These are phyloP conservation scores for Torymus tubicola DNA, from an alignment of 2,888 invertebrate genomes.

Conservation along the genomic window DNA sequence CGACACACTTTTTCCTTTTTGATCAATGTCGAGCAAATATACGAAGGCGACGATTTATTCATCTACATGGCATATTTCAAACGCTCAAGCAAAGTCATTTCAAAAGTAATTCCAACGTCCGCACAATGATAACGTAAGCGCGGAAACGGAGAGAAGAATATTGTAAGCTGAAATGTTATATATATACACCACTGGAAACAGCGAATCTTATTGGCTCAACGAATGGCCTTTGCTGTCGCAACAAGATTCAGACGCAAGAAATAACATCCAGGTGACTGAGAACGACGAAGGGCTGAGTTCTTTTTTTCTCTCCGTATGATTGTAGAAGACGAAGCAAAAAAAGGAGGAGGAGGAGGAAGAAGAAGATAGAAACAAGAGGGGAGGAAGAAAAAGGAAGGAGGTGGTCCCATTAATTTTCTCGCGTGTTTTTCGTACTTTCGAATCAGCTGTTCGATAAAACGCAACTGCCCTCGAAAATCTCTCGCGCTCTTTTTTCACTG, in stretches of 20 bases:
- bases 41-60: background rate
- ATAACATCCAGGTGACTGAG: too few species aligned
- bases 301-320: background rate
- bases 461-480: conserved; percentile 31
- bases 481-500: conserved; percentile 54
- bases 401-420: conserved; percentile 29
- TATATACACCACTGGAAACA: too few species aligned
- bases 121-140: conserved; percentile 1
- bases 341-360: background rate
- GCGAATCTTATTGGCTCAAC: conserved; percentile 32
- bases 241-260: conserved; percentile 5
- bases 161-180: too few species aligned
- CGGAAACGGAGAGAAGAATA: background rate
- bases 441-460: conserved; percentile 34
- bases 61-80: conserved; percentile 10
- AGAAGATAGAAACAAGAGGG: background rate
- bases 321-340: background rate
- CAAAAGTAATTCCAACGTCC: conserved; percentile 14
- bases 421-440: conserved; percentile 49
- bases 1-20: background rate
- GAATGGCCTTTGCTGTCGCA: conserved; percentile 23
- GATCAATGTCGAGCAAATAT: background rate
- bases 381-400: conserved; percentile 8
- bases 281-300: too few species aligned
- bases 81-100: conserved; percentile 6